Evolutionary conservation across 2,797 vertebrate species (phyloP), one percentile per base, ranked within the genome.

Genomic region (Enteromius mattozi): DNA sequence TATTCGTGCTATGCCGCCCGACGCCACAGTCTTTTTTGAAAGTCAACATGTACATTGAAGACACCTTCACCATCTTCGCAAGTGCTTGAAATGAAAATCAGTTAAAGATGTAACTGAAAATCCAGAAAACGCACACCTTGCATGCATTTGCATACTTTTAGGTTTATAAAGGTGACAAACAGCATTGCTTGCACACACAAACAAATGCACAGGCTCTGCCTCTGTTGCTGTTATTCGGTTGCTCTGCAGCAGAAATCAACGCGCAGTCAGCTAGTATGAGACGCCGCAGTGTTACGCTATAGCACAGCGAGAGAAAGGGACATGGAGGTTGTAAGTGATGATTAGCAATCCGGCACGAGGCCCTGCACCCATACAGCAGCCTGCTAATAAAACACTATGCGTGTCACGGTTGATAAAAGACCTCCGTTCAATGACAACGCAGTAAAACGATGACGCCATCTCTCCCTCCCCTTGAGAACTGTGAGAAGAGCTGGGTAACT

Each of bases 251-350:
- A 94, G 91, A 88, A 88, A 89, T 83, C 91, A 83, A 85, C 92
- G 93, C 92, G 88, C 91, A 93, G 94, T 94, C 94, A 94, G 94
- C 93, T 93, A 91, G 91, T 94, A 93, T 90, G 61, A 90, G 78
- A 89, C 91, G 93, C 94, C 93, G 94, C 94, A 94, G 94, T 95
- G 90, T 90, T 95, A 93, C 94, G 93, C 93, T 95, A 94, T 94
- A 94, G 94, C 93, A 94, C 94, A 94, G 91, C 87, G 0, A 75
- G 77, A 66, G 61, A 83, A 77, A 82, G 81, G 84, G 85, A 54
- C 61, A 80, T 17, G 21, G 77, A 85, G 63, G 86, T 87, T 90
- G 88, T 81, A 87, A 92, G 90, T 75, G 89, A 93, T 92, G 89
- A 92, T 92, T 90, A 91, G 91, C 90, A 92, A 89, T 90, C 89